Evolutionary conservation across 1,140 invertebrate species (phyloP), one percentile per base, ranked within the genome.

Genomic region (Helicoverpa armigera): DNA sequence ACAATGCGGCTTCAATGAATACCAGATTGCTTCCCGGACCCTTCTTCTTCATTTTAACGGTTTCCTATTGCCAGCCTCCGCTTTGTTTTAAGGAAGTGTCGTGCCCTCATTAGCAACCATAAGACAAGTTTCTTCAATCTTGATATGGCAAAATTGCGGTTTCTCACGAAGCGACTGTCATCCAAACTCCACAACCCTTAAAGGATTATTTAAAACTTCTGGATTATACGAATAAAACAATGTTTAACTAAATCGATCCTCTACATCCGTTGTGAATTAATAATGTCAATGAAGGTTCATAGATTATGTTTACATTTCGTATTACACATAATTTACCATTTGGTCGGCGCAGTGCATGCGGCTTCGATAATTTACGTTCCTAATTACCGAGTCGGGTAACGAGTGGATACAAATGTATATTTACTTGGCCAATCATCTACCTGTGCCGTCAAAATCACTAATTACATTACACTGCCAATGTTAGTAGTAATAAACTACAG

Each of bases 11-110:
- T 72, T 72, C 69, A 72, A 72, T 72, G 69, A 72, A 72, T 72
- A 72, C 50, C 69, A 72, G 69, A 72, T 72, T 72, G 50, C 50
- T 72, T 72, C 69, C 69, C 48, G 50, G 69, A 54, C 69, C 69
- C 69, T 72, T 48, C 63, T 67, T 72, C 69, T 53, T 72, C 69
- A 72, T 72, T 72, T 72, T 72, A 72, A 72, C 69, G 69, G 69
- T 72, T 72, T 72, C 69, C 69, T 72, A 72, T 72, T 72, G 69
- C 69, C 69, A 54, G 69, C 18, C 69, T 72, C 69, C 69, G 23
- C 69, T 53, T 72, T 72, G 69, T 72, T 72, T 72, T 72, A 72
- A 72, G 69, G 69, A 72, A 72, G 69, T 54, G 69, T 72, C 50
- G 50, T 72, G 50, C 69, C 50, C 69, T 72, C 69, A 72, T 72